Base-by-base conservation (phyloP, 2,888 invertebrate genomes). In the Lucinisca nassula region DNA sequence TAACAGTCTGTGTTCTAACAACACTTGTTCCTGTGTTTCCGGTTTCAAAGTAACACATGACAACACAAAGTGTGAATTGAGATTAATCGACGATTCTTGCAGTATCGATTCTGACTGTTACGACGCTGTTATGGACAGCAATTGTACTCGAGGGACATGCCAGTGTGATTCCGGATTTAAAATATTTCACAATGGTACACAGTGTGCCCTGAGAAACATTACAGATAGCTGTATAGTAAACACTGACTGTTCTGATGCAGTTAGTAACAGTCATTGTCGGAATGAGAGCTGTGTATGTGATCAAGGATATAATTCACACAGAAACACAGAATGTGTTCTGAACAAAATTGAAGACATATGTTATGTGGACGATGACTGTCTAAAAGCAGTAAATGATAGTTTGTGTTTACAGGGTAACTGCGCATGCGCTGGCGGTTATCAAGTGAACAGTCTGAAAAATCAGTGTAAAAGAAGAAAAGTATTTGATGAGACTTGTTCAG, bases 31-130 rank as follows among this genome's bases (percentile, higher is more conserved):
- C 8, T 92, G 92, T 38, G 17, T 40, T 6, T 78, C 84, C 27
- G 91, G 88, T 38, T 87, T 79, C 67, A 84, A 85, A 67, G 55
- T 78, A 0, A 35, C 45, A 8, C 1, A 40, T 4, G 70, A 85
- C 67, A 70, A 82, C 35, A 87, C 79, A 0, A 85, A 73, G 0
- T 92, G 92, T 80, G 55, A 51, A 6, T 32, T 58, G 12, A 79
- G 92, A n/a, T 45, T 70, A 27, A 85, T 92, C 24, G 73, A 75
- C 14, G 93, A 93, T 73, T 10, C 61, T 8, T 92, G 92, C 70
- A 27, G 45, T 4, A 30, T 79, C 17, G 73, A 90, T 21, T 55
- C 77, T 0, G 90, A 92, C 40, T 93, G 93, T 58, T 27, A n/a
- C 37, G 82, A 88, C 49, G 89, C 91, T 0, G 84, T 92, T 72